These are phyloP conservation scores for Spheniscus humboldti DNA, from an alignment of 2,797 vertebrate genomes.

Conservation along the genomic window DNA sequence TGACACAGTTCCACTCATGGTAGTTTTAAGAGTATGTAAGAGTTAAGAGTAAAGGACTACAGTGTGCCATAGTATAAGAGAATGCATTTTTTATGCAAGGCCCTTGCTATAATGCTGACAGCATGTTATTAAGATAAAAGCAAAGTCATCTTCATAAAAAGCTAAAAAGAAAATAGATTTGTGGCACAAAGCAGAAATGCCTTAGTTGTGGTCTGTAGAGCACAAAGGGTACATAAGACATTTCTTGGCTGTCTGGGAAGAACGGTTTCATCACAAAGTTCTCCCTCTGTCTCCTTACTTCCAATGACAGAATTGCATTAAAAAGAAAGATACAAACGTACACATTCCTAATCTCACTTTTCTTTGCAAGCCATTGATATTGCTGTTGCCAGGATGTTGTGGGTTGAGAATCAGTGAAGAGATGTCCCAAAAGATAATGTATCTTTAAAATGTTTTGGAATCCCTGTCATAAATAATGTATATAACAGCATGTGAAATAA, in stretches of 20 bases:
- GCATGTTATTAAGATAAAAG: background rate
- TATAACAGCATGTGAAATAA: background rate
- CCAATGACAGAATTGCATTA: background rate
- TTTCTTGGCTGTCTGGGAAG: background rate
- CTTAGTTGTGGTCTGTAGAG: constrained; percentile 15
- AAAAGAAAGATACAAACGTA: background rate
- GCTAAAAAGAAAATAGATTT: background rate
- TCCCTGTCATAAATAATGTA: constrained; percentile 9
- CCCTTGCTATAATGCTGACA: background rate
- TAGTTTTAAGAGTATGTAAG: background rate
- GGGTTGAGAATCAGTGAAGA: background rate
- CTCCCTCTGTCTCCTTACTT: background rate
- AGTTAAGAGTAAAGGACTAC: background rate
- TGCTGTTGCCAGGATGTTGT: background rate
- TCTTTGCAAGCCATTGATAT: background rate
- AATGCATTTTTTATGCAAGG: background rate
- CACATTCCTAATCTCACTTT: background rate
- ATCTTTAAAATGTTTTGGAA: constrained; percentile 28
- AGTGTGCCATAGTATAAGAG: background rate
- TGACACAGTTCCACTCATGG: background rate
- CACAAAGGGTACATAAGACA: constrained; percentile 18
- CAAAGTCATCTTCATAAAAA: constrained; percentile 37
- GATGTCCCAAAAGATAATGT: background rate
- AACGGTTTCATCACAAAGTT: background rate
- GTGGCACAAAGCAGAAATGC: background rate